These are phyloP conservation scores for Agrochola litura DNA, from an alignment of 2,888 invertebrate species.

Conservation along the genomic window DNA sequence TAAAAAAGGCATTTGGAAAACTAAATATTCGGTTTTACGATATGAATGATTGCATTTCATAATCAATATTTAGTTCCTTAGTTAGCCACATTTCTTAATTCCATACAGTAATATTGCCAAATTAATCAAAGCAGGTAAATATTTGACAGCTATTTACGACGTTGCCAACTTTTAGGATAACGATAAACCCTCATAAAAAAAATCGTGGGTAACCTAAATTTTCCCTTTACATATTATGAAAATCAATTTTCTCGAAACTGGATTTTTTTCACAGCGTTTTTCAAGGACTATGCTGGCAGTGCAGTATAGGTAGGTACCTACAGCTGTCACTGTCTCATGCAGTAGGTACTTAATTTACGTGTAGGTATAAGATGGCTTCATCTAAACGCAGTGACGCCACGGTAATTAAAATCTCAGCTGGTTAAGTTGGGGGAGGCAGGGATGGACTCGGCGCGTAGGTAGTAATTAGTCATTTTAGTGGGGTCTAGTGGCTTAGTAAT, in stretches of 20 bases:
- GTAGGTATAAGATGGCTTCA: conserved; percentile 46
- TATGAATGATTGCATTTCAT: too few species aligned
- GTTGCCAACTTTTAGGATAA: too few species aligned
- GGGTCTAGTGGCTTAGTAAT: background rate
- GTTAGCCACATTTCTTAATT: too few species aligned
- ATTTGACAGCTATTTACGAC: too few species aligned
- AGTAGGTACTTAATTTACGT: conserved; percentile 36
- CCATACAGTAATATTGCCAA: too few species aligned
- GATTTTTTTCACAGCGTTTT: background rate
- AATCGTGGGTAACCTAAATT: too few species aligned
- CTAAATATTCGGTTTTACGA: too few species aligned
- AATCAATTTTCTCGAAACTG: background rate
- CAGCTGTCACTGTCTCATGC: conserved; percentile 10
- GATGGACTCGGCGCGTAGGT: conserved; percentile 36
- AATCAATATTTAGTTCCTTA: too few species aligned
- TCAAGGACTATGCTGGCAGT: background rate
- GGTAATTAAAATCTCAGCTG: conserved; percentile 66
- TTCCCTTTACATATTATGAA: background rate
- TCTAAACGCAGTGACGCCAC: conserved; percentile 56
- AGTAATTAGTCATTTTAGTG: background rate
- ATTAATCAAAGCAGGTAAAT: too few species aligned
- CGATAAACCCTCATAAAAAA: too few species aligned
- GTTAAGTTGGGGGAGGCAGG: conserved; percentile 54
- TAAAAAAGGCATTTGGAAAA: too few species aligned
- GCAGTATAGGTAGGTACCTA: background rate